phyloP scores from a whole-genome alignment of 1,140 invertebrate genomes.

The Octopus sinensis region DNA sequence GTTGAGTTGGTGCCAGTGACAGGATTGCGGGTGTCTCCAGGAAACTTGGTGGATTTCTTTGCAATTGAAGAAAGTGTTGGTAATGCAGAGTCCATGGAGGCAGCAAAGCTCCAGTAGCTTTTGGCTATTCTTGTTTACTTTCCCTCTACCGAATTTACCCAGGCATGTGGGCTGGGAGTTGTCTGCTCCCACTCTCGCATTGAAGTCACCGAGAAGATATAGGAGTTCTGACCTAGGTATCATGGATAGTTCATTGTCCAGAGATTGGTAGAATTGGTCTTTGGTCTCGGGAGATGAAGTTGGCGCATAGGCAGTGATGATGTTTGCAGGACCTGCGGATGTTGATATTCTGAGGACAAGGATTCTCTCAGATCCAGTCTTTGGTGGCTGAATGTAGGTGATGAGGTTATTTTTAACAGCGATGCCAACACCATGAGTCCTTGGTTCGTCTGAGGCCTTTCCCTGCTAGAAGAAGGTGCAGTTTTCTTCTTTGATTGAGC shows the following conservation, averaged over 20 bases:
- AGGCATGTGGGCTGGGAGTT: constrained; percentile 24
- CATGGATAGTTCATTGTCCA: too few species aligned
- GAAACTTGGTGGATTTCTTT: constrained; percentile 31
- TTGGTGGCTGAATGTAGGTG: too few species aligned
- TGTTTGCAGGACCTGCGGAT: too few species aligned
- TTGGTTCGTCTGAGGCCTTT: background rate
- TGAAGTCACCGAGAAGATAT: too few species aligned
- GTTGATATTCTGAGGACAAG: too few species aligned
- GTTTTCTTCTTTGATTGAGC: constrained; percentile 19
- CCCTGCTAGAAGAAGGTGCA: constrained; percentile 31
- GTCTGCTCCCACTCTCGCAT: constrained; percentile 24
- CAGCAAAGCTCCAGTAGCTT: constrained; percentile 30
- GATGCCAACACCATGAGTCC: constrained; percentile 21
- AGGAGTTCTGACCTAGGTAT: too few species aligned
- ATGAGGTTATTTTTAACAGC: too few species aligned
- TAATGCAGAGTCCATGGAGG: constrained; percentile 23
- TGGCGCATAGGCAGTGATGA: too few species aligned
- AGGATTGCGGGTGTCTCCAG: constrained; percentile 30
- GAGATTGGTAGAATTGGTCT: too few species aligned
- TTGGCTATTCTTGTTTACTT: constrained; percentile 30
- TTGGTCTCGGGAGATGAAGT: too few species aligned
- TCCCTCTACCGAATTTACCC: constrained; percentile 23
- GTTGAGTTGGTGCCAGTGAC: constrained; percentile 31
- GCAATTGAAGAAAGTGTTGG: constrained; percentile 23
- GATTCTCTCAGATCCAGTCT: too few species aligned